Conservation (phyloP, 2,113 vertebrate species). For the Engystomops pustulosus region DNA sequence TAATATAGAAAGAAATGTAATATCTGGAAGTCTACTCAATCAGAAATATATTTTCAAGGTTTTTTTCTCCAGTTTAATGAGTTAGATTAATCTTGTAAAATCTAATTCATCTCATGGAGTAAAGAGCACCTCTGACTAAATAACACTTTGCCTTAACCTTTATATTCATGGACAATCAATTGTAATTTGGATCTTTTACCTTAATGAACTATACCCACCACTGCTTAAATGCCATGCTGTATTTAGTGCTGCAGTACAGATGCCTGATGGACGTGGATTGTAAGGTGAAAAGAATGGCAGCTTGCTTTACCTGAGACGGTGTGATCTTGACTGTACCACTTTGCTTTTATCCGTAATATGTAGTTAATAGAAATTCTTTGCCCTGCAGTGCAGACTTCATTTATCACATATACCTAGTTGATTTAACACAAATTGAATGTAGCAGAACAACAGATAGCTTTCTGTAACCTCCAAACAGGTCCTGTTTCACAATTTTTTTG, state of each 20-base stretch:
- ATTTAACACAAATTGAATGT: constrained; percentile 75
- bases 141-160: constrained; percentile 69
- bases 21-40: background rate
- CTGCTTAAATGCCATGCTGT: constrained; percentile 72
- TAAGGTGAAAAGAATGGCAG: constrained; percentile 75
- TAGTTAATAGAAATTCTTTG: constrained; percentile 76
- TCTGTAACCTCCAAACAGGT: constrained; percentile 63
- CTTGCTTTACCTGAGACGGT: constrained; percentile 70
- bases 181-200: constrained; percentile 64
- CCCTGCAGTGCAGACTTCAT: constrained; percentile 76
- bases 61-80: constrained; percentile 28
- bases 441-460: constrained; percentile 68
- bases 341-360: constrained; percentile 75
- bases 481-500: constrained; percentile 60
- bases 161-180: constrained; percentile 70
- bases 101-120: constrained; percentile 31
- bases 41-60: constrained; percentile 25
- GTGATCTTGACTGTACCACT: constrained; percentile 71
- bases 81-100: constrained; percentile 6
- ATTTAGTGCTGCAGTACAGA: constrained; percentile 65
- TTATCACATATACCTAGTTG: constrained; percentile 73
- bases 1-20: background rate
- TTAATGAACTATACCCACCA: constrained; percentile 68
- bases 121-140: constrained; percentile 40
- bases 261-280: constrained; percentile 67